Base-by-base conservation (phyloP, 1,140 invertebrate species). In the Bombus impatiens region DNA sequence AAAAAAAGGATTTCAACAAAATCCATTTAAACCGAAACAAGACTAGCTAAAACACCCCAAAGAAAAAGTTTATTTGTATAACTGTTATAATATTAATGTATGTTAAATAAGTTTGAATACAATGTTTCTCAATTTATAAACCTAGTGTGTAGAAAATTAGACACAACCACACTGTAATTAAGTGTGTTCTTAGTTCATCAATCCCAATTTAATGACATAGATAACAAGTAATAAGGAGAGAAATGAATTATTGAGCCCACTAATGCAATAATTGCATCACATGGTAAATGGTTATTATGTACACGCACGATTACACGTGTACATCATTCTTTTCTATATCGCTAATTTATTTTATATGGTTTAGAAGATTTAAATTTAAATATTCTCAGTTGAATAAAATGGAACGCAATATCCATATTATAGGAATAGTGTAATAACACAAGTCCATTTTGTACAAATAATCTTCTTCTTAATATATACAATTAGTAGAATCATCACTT, bases 251-350 rank as follows among this genome's bases (percentile, higher is more conserved):
- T 44, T n/a, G 18, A 78, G 76, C 22, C n/a, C 42, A 62, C 15
- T 40, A 15, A 37, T 53, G 25, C 59, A 70, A 80, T n/a, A 53
- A 53, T 80, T 70, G 32, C 67, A 68, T 80, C 67, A 53, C 28
- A 40, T 44, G 28, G 18, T 42, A 40, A n/a, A 18, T 32, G 22
- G 25, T 67, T 32, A 67, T 67, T 67, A 65, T 12, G n/a, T 18
- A 32, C n/a, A 32, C 32, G 12, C 47, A 53, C 0, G 18, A 53
- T 53, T 53, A 22, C 47, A 53, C 47, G 47, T 53, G 47, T 28
- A 62, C 28, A n/a, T n/a, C 12, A 10, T 68, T 32, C 18, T 68
- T 3, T 18, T 70, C 6, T 10, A 22, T 9, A 37, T 35, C 2
- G 9, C 32, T 35, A 22, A 22, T 68, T 37, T 37, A 32, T 37